phyloP scores from a whole-genome alignment of 64 coral and sea anemone species.

The Montipora capricornis region DNA sequence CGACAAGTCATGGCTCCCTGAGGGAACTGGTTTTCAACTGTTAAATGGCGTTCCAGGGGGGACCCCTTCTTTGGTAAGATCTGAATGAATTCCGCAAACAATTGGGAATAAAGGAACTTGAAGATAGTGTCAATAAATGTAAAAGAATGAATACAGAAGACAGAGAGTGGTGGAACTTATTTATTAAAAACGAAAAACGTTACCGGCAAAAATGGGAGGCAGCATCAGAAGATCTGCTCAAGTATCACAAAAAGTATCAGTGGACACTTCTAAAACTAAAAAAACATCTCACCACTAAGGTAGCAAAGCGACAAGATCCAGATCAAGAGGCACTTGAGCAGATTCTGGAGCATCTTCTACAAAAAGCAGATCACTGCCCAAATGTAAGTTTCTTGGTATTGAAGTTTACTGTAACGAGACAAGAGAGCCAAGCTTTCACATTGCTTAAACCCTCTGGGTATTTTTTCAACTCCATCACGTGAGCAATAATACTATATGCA shows the following conservation, averaged over 20 bases:
- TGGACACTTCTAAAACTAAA: neutral
- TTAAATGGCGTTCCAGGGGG: too few relatives aligned
- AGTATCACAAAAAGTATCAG: neutral
- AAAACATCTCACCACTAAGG: neutral
- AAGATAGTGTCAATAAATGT: neutral
- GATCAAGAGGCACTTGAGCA: constrained; percentile 4
- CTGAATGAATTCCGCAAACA: too few relatives aligned
- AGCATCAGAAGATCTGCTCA: constrained; percentile 4
- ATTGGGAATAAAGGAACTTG: neutral
- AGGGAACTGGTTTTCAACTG: too few relatives aligned
- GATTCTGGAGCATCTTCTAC: neutral
- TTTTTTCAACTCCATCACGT: too few relatives aligned
- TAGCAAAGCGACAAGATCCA: neutral
- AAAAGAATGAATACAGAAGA: neutral
- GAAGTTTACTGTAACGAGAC: too few relatives aligned
- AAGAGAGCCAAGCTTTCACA: neutral
- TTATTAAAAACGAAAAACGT: neutral
- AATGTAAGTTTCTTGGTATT: neutral
- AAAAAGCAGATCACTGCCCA: constrained; percentile 8
- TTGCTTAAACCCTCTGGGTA: too few relatives aligned
- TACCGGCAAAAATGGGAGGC: neutral
- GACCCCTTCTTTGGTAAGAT: too few relatives aligned
- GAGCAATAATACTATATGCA: too few relatives aligned
- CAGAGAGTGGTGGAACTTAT: neutral
- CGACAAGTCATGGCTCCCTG: too few relatives aligned